phyloP scores from a whole-genome alignment of 2,888 invertebrate species.

The Cosmia trapezina region DNA sequence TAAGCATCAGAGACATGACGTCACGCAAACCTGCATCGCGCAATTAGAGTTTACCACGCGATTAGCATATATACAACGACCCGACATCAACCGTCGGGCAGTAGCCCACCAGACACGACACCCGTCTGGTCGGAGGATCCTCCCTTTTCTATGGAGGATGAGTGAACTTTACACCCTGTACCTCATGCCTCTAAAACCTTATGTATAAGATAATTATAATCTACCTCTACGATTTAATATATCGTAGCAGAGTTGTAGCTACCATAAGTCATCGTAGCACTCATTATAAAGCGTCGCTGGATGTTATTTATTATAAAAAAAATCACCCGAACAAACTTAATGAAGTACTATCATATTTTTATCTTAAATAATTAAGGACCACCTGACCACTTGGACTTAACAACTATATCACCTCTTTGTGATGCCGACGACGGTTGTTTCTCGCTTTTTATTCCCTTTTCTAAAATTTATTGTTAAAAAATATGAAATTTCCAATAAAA shows the following conservation, averaged over 20 bases:
- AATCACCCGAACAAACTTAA: slow-evolving; percentile 78
- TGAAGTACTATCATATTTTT: slow-evolving; percentile 87
- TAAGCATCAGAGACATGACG: too few species aligned
- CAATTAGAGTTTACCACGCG: too few species aligned
- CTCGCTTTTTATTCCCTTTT: slow-evolving; percentile 76
- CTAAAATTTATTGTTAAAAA: slow-evolving; percentile 86
- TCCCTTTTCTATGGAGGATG: too few species aligned
- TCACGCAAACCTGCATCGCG: too few species aligned
- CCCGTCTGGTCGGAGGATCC: too few species aligned
- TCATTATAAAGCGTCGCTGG: slow-evolving; percentile 71
- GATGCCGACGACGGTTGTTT: slow-evolving; percentile 80
- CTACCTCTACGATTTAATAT: slow-evolving; percentile 44
- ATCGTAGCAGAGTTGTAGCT: slow-evolving; percentile 41
- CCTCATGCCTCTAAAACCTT: too few species aligned
- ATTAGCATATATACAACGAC: too few species aligned
- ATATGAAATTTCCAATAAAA: slow-evolving; percentile 78
- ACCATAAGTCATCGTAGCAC: slow-evolving; percentile 72
- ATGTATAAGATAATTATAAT: neutral
- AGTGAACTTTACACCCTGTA: too few species aligned
- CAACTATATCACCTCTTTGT: slow-evolving; percentile 85
- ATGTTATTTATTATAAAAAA: slow-evolving; percentile 80
- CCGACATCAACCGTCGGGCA: too few species aligned
- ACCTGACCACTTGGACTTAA: slow-evolving; percentile 80
- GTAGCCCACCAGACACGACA: too few species aligned
- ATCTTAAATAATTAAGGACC: slow-evolving; percentile 87